These are phyloP conservation scores for Leistus spinibarbis DNA, from an alignment of 2,888 invertebrate species.

Conservation along the genomic window DNA sequence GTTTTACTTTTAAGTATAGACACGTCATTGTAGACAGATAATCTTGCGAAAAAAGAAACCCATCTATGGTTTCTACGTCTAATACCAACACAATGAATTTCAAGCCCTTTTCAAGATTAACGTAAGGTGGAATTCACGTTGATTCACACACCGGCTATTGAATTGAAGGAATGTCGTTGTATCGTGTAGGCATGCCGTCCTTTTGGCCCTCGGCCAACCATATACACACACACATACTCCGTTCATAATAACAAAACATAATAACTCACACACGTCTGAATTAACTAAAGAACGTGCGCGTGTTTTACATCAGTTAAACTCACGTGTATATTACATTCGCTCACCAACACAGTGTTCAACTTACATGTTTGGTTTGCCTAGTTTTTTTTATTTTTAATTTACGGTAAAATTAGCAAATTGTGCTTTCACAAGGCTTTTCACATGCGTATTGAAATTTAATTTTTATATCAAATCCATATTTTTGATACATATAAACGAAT, in stretches of 20 bases:
- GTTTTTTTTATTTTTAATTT: too few species aligned
- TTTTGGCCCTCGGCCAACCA: background rate
- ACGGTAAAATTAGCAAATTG: too few species aligned
- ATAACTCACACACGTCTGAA: background rate
- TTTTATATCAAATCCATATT: too few species aligned
- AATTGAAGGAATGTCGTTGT: background rate
- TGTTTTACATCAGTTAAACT: background rate
- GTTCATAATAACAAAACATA: conserved; percentile 2
- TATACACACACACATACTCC: background rate
- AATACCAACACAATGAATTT: background rate
- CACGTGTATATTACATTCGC: background rate
- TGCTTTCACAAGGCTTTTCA: too few species aligned
- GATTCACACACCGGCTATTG: background rate
- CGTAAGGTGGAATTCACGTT: background rate
- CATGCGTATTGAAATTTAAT: too few species aligned
- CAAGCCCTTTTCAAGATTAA: background rate
- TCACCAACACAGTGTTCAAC: too few species aligned
- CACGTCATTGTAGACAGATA: background rate
- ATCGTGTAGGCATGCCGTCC: background rate
- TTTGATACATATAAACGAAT: too few species aligned
- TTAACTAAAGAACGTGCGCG: background rate
- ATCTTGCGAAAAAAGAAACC: background rate
- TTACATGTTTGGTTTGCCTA: too few species aligned
- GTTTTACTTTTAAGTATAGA: too few species aligned
- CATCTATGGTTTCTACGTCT: background rate